A percentile compares a stretch with the other conserved stretches of the same genome.
Conservation (phyloP, 2,113 vertebrate genomes). For the Gymnogyps californianus region DNA sequence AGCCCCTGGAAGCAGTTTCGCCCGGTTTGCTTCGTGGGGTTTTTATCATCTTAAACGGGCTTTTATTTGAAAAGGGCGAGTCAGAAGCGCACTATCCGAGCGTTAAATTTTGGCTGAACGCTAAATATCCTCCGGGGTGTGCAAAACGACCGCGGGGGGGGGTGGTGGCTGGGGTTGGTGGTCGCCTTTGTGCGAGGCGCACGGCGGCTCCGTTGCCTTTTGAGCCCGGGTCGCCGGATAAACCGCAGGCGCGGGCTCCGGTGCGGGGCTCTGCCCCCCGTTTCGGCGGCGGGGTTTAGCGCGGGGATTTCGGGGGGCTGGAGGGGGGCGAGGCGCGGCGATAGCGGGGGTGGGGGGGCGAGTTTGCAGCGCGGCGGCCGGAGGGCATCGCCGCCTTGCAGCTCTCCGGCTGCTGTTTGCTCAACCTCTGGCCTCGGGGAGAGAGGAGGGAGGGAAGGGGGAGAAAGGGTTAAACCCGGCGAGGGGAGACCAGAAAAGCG, state of each 20-base stretch:
- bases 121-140: background rate
- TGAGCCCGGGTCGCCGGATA: background rate
- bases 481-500: conserved; percentile 23
- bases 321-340: background rate
- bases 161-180: too few species aligned
- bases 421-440: background rate
- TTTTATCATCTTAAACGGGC: background rate
- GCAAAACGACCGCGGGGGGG: background rate
- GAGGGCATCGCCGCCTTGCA: background rate
- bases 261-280: background rate
- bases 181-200: background rate
- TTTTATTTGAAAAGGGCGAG: background rate
- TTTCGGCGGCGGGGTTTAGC: background rate
- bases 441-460: background rate
- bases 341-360: too few species aligned
- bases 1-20: background rate
- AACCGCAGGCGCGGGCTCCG: background rate
- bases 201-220: background rate
- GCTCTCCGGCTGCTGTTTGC: background rate
- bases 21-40: background rate
- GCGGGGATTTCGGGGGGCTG: background rate
- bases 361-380: background rate
- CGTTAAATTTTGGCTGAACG: conserved; percentile 40
- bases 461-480: conserved; percentile 65
- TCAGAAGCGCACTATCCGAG: background rate